Evolutionary conservation across 2,888 invertebrate genomes (phyloP), one percentile per base, ranked within the genome.

Genomic region (Thecophora atra): DNA sequence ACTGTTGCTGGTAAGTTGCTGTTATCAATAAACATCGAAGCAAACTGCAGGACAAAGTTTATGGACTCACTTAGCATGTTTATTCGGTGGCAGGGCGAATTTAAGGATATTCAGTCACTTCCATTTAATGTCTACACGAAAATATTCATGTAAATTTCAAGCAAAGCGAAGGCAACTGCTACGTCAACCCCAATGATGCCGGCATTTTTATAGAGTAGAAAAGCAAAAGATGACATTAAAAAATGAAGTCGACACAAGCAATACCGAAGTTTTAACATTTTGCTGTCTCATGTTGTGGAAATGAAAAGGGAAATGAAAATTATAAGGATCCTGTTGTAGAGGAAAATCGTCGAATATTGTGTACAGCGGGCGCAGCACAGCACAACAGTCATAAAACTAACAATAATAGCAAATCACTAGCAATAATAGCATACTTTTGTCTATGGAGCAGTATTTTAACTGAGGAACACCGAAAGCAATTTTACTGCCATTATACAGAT

Each of bases 21-120:
- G n/a, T 37, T 56, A 58, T 68, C 56, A 58, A 68, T 64, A 44
- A 24, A 58, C 68, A 68, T 68, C 68, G 44, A 56, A 58, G 44
- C 47, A 68, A 68, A 68, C 58, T 68, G 68, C 68, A 58, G 42
- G 68, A 24, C 26, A 21, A 44, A 58, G 58, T 68, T 68, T 44
- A 58, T 58, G 26, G 19, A 58, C 47, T 58, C 42, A 58, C 44
- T 68, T 68, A 44, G 44, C 56, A 58, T 68, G 24, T 68, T 56
- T 68, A 56, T 68, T 56, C 28, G 68, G n/a, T 24, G 47, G n/a
- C 26, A 17, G 51, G 37, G 17, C 6, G 42, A 63, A n/a, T 60
- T 30, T 30, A 17, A 60, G 30, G 7, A 30, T 26, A 15, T n/a
- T 2, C 11, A 58, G 58, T 30, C n/a, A n/a, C n/a, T n/a, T 2